phyloP scores from a whole-genome alignment of 2,113 vertebrate genomes.

The Rhea americana region DNA sequence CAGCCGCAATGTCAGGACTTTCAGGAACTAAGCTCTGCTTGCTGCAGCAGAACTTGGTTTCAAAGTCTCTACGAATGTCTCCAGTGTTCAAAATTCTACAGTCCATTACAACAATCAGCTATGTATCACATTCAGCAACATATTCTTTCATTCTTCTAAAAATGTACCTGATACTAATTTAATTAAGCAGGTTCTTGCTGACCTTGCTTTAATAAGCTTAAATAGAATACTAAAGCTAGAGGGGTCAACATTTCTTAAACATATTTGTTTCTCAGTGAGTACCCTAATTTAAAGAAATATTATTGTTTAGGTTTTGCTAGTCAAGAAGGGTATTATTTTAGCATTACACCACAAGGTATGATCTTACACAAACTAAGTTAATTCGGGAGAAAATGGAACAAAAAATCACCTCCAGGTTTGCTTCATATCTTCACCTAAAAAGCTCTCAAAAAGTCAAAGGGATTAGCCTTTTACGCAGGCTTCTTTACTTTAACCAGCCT shows the following conservation, averaged over 20 bases:
- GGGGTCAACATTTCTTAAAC: background rate
- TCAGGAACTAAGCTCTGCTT: background rate
- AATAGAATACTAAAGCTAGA: background rate
- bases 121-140: background rate
- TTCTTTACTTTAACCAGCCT: background rate
- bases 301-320: background rate
- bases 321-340: background rate
- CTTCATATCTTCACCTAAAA: background rate
- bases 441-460: background rate
- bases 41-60: background rate
- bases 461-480: background rate
- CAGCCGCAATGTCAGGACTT: background rate
- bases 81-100: background rate
- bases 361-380: background rate
- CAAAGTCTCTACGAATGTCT: fast-evolving
- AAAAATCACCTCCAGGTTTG: background rate
- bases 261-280: background rate
- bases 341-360: background rate
- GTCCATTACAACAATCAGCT: background rate
- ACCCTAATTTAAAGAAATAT: background rate
- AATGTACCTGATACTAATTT: background rate
- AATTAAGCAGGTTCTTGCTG: background rate
- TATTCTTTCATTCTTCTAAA: background rate
- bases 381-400: background rate
- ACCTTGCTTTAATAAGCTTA: background rate